phyloP scores from a whole-genome alignment of 2,113 vertebrate species.

The Scomber colias region DNA sequence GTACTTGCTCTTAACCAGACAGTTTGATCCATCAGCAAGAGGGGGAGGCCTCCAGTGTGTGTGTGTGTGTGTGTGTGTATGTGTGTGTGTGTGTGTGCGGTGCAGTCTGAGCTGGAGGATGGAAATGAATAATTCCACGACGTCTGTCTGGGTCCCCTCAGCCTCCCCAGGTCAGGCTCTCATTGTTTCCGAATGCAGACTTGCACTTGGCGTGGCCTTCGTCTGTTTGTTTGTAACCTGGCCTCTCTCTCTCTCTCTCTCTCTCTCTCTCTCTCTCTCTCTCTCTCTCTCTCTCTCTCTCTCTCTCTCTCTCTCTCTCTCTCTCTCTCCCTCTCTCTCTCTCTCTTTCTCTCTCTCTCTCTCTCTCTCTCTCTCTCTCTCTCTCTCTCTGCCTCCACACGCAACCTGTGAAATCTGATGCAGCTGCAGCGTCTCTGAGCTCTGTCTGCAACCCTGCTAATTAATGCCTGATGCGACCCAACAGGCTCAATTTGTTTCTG shows the following conservation, averaged over 20 bases:
- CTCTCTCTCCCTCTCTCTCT: neutral
- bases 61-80: slow-evolving; percentile 11
- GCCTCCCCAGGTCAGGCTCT: slow-evolving; percentile 48
- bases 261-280: slow-evolving; percentile 4
- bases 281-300: slow-evolving; percentile 4
- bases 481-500: slow-evolving; percentile 70
- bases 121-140: slow-evolving; percentile 38
- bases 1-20: slow-evolving; percentile 39
- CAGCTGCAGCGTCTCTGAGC: slow-evolving; percentile 28
- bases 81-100: neutral
- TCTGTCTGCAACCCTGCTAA: slow-evolving; percentile 69
- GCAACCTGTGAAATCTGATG: slow-evolving; percentile 75
- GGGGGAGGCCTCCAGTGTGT: slow-evolving; percentile 30
- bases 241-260: slow-evolving; percentile 36
- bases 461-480: slow-evolving; percentile 78
- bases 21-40: slow-evolving; percentile 38
- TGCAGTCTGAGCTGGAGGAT: neutral
- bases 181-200: slow-evolving; percentile 67
- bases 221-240: slow-evolving; percentile 63
- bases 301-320: slow-evolving; percentile 14
- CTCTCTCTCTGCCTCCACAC: slow-evolving; percentile 48
- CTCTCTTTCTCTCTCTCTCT: slow-evolving; percentile 24
- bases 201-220: slow-evolving; percentile 57
- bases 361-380: too few species aligned
- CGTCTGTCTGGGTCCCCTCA: slow-evolving; percentile 68